A percentile compares a stretch with the other conserved stretches of the same genome.
Conservation (phyloP, 2,113 vertebrate species). For the Oceanodroma tethys region DNA sequence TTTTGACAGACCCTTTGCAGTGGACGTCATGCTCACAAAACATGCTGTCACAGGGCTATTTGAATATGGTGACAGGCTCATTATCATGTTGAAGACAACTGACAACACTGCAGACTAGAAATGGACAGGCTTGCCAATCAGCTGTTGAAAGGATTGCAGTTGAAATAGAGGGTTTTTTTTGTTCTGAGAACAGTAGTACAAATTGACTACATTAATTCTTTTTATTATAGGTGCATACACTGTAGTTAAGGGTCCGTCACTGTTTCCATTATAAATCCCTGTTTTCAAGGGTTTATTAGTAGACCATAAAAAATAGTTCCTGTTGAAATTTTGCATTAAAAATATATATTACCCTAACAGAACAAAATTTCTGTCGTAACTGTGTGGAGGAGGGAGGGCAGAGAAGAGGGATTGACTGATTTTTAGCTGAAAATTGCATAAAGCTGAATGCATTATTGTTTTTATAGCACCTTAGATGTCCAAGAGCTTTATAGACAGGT, state of each 20-base stretch:
- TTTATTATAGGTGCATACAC: slow-evolving; percentile 75
- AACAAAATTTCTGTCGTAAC: slow-evolving; percentile 30
- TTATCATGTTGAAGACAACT: slow-evolving; percentile 84
- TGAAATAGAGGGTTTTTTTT: slow-evolving; percentile 75
- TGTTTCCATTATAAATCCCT: slow-evolving; percentile 75
- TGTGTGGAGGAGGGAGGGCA: not conserved
- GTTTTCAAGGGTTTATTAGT: slow-evolving; percentile 74
- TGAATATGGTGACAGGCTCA: slow-evolving; percentile 89
- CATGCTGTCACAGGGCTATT: slow-evolving; percentile 83
- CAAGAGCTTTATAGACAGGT: slow-evolving; percentile 36
- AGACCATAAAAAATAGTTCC: slow-evolving; percentile 59
- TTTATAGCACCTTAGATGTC: slow-evolving; percentile 33
- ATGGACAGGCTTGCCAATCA: slow-evolving; percentile 83
- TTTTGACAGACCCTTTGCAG: slow-evolving; percentile 83
- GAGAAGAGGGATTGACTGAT: not conserved
- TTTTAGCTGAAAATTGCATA: slow-evolving; percentile 32
- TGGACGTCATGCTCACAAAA: slow-evolving; percentile 83
- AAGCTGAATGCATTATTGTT: slow-evolving; percentile 45
- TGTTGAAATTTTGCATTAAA: slow-evolving; percentile 61
- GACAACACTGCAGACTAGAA: slow-evolving; percentile 78
- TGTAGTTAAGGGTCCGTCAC: slow-evolving; percentile 72
- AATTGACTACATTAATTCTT: slow-evolving; percentile 85
- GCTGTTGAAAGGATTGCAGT: slow-evolving; percentile 77
- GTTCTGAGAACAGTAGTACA: slow-evolving; percentile 81
- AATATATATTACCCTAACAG: not conserved